Percentiles rank a stretch among this genome's conserved stretches.
Evolutionary conservation across 1,140 invertebrate species (phyloP).

Genomic region (Drosophila lacteicornis): DNA sequence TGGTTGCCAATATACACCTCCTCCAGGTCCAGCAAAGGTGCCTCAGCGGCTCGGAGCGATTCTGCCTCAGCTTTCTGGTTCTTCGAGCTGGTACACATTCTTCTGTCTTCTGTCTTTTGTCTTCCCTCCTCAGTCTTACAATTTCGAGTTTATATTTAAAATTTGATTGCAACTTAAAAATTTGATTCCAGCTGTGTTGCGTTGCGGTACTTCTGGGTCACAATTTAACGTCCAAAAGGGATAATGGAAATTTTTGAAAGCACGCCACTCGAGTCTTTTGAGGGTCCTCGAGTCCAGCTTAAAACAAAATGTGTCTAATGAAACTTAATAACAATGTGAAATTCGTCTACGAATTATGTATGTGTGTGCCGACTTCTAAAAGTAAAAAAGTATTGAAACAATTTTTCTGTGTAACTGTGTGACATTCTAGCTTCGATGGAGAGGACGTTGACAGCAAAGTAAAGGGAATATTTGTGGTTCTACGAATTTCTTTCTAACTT

Average conservation of each 20-base stretch:
- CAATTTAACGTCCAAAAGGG: slow-evolving; percentile 28
- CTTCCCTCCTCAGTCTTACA: not conserved
- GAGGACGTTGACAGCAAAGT: slow-evolving; percentile 20
- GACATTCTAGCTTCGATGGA: slow-evolving; percentile 13
- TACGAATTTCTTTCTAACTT: not conserved
- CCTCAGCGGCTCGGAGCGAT: slow-evolving; percentile 6
- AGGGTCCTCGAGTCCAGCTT: slow-evolving; percentile 11
- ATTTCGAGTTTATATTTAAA: slow-evolving; percentile 58
- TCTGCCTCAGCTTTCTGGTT: slow-evolving; percentile 1
- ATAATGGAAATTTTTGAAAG: slow-evolving; percentile 43
- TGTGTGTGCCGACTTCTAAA: slow-evolving; percentile 77
- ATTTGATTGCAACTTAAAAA: slow-evolving; percentile 71
- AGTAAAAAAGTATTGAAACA: slow-evolving; percentile 73
- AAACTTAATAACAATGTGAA: slow-evolving; percentile 47
- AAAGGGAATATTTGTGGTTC: not conserved
- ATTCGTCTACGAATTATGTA: slow-evolving; percentile 35
- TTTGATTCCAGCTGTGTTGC: slow-evolving; percentile 49
- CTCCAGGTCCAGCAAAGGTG: slow-evolving; percentile 57
- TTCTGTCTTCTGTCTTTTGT: not conserved
- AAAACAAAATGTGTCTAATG: slow-evolving; percentile 18
- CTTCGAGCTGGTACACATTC: slow-evolving; percentile 5
- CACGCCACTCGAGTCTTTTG: not conserved
- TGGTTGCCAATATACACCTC: slow-evolving; percentile 61
- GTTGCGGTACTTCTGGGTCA: not conserved
- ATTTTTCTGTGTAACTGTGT: slow-evolving; percentile 29